These are phyloP conservation scores for Thalassaphorura encarpata DNA, from an alignment of 1,140 invertebrate genomes.

Conservation along the genomic window DNA sequence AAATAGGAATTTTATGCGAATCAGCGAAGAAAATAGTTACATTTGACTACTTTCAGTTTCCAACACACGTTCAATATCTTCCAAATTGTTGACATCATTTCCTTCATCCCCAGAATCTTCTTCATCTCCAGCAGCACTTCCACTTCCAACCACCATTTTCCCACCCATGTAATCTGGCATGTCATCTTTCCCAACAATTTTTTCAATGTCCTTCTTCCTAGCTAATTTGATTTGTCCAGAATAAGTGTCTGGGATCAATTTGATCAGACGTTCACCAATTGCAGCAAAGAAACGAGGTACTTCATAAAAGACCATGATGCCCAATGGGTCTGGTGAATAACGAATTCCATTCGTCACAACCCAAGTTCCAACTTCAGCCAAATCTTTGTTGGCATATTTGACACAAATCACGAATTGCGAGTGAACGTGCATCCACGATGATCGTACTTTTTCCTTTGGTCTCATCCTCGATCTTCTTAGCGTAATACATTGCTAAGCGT, in stretches of 20 bases:
- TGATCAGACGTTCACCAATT: not conserved
- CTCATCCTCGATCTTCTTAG: constrained; percentile 3
- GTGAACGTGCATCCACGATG: not conserved
- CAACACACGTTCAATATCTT: constrained; percentile 4
- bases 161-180: constrained; percentile 10
- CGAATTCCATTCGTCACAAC: not conserved
- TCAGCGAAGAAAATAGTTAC: no score
- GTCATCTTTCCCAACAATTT: not conserved
- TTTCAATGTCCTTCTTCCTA: constrained; percentile 6
- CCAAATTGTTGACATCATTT: not conserved
- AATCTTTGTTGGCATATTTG: constrained; percentile 9
- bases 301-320: not conserved
- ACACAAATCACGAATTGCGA: constrained; percentile 6
- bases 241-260: not conserved
- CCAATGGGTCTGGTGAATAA: not conserved
- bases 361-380: not conserved
- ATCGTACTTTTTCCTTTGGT: constrained; percentile 2
- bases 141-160: not conserved
- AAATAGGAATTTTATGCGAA: no score
- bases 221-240: not conserved
- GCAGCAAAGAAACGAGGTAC: constrained; percentile 4
- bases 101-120: not conserved
- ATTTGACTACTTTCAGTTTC: not conserved
- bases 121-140: not conserved
- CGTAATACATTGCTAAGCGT: not conserved